Base-by-base conservation (phyloP, 2,113 vertebrate genomes). In the Anarhynchus alexandrinus region DNA sequence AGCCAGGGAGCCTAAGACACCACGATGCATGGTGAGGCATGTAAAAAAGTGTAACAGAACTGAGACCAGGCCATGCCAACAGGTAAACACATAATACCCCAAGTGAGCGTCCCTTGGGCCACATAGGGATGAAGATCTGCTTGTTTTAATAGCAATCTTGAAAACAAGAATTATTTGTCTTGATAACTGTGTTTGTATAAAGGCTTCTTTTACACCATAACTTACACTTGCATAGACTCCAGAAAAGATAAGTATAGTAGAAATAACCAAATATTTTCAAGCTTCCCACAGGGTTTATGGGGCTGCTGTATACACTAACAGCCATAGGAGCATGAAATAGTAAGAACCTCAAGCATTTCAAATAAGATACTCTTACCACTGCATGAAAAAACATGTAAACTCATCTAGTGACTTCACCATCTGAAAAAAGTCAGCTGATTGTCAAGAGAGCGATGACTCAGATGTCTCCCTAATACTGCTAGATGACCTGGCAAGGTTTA, bases 401-500 rank as follows among this genome's bases (percentile, higher is more conserved):
- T 65, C 42, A 76, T 62, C 67, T 20, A 81, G 58, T 70, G 45
- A 29, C 16, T 78, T 88, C 0, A 0, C 8, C 42, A 72, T 47
- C 67, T 82, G 47, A 67, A 96, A 64, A 95, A 69, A 45, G 30
- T 34, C 23, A 79, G 25, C 13, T 59, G 80, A 81, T 51, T 92
- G 19, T 84, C 90, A 93, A 71, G 36, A 81, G 22, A 82, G 4
- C 0, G 3, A 29, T 90, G 86, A 69, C 54, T 59, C 43, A 80
- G n/a, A 84, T 65, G 40, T 47, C 49, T 80, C 45, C 12, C 32
- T 91, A 84, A 95, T 84, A 84, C 52, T 82, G 38, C 62, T 54
- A 71, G 42, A 72, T 82, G 69, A 91, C 61, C 64, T 88, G 90
- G 65, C 58, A 91, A 91, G 29, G 27, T 95, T 95, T 84, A 89